A percentile compares a stretch with the other conserved stretches of the same genome.
Conservation (phyloP, 2,888 invertebrate genomes). For the Caenorhabditis wallacei region DNA sequence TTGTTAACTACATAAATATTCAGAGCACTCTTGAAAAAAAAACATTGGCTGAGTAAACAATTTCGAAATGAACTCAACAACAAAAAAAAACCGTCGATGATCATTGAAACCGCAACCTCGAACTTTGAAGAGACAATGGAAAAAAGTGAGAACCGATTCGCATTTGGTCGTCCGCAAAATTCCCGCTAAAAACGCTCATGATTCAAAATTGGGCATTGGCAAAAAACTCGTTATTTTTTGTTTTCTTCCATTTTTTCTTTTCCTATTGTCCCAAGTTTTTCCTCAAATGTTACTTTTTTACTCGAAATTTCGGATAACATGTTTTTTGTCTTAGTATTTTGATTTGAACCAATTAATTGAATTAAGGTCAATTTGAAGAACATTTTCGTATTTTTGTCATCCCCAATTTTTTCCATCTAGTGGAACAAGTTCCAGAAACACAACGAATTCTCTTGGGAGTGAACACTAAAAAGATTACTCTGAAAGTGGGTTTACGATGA, state of each 20-base stretch:
- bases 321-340: too few species aligned
- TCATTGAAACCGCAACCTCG: slow-evolving; percentile 39
- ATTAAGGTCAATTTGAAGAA: slow-evolving; percentile 5
- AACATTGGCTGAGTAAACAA: slow-evolving; percentile 14
- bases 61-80: background rate
- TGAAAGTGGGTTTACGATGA: too few species aligned
- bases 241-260: slow-evolving; percentile 22
- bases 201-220: slow-evolving; percentile 35
- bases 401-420: too few species aligned
- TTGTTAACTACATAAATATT: background rate
- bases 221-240: slow-evolving; percentile 44
- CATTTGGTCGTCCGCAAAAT: slow-evolving; percentile 30
- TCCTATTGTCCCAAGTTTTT: slow-evolving; percentile 24
- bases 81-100: background rate
- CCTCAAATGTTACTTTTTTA: slow-evolving; percentile 2
- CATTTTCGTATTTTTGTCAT: too few species aligned
- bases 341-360: slow-evolving; percentile 1
- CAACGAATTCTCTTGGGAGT: too few species aligned
- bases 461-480: too few species aligned
- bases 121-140: slow-evolving; percentile 12
- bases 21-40: too few species aligned
- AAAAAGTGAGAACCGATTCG: slow-evolving; percentile 20
- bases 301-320: background rate
- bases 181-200: slow-evolving; percentile 35
- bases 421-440: too few species aligned